A percentile compares a stretch with the other conserved stretches of the same genome.
phyloP scores from a whole-genome alignment of 1,140 invertebrate species.

The Hestina assimilis region DNA sequence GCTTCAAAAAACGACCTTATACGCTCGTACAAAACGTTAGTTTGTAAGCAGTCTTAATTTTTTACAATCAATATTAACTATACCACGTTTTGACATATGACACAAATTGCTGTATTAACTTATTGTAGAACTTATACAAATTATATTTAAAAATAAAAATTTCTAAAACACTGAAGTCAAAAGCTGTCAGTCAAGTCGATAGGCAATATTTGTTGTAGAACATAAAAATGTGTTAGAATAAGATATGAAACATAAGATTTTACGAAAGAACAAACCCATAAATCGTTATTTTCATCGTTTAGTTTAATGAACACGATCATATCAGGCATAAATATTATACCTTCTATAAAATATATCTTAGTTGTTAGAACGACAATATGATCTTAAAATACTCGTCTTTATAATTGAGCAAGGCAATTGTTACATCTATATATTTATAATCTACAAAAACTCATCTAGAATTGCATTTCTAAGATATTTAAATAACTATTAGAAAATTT shows the following conservation, averaged over 20 bases:
- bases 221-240: too few species aligned
- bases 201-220: too few species aligned
- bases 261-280: constrained; percentile 13
- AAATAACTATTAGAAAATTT: too few species aligned
- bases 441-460: background rate
- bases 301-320: constrained; percentile 20
- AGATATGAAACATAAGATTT: background rate
- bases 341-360: constrained; percentile 19
- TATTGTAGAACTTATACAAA: too few species aligned
- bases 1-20: background rate
- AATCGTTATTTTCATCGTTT: constrained; percentile 5
- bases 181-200: too few species aligned
- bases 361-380: constrained; percentile 19
- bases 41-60: background rate
- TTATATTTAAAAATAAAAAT: too few species aligned
- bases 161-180: too few species aligned
- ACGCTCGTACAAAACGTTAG: too few species aligned
- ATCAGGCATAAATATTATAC: constrained; percentile 21
- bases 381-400: constrained; percentile 42
- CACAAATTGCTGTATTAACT: too few species aligned
- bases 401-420: constrained; percentile 45
- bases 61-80: background rate
- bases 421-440: constrained; percentile 7
- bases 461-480: background rate
- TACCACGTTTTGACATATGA: too few species aligned